A percentile compares a stretch with the other conserved stretches of the same genome.
Evolutionary conservation across 2,888 invertebrate species (phyloP).

Genomic region (Andricus curvator): DNA sequence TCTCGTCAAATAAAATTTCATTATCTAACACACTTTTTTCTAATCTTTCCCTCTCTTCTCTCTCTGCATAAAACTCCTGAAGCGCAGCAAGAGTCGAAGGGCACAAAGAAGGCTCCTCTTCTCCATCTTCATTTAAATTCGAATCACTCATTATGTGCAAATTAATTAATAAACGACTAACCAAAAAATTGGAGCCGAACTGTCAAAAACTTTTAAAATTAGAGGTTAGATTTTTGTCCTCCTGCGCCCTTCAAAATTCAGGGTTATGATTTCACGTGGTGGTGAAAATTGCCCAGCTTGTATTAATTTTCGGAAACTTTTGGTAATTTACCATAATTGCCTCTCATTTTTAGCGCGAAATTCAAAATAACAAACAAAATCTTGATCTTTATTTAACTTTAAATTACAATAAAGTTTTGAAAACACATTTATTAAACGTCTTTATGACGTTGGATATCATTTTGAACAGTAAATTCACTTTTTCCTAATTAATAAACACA

Average conservation of each 20-base stretch:
- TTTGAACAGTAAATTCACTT: background rate
- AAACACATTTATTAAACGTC: background rate
- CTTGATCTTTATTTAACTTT: background rate
- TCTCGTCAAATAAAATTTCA: constrained; percentile 85
- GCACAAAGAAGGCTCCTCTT: constrained; percentile 84
- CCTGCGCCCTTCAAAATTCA: no score
- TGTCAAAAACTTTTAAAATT: background rate
- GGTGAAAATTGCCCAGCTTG: background rate
- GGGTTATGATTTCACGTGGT: background rate
- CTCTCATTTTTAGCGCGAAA: background rate
- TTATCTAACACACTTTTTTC: constrained; percentile 74
- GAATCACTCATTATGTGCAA: constrained; percentile 44
- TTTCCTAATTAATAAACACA: background rate
- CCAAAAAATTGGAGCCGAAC: background rate
- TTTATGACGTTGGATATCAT: background rate
- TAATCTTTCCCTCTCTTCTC: constrained; percentile 82
- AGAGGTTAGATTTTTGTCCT: background rate
- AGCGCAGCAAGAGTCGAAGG: constrained; percentile 86
- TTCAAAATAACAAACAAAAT: background rate
- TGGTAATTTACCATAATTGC: no score
- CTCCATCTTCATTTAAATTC: constrained; percentile 77
- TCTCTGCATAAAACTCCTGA: constrained; percentile 88
- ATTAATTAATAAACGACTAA: background rate
- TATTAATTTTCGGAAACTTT: no score
- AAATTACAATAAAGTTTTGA: background rate